Evolutionary conservation across 2,113 vertebrate genomes (phyloP).

Genomic region (Neodontobutis hainanensis): DNA sequence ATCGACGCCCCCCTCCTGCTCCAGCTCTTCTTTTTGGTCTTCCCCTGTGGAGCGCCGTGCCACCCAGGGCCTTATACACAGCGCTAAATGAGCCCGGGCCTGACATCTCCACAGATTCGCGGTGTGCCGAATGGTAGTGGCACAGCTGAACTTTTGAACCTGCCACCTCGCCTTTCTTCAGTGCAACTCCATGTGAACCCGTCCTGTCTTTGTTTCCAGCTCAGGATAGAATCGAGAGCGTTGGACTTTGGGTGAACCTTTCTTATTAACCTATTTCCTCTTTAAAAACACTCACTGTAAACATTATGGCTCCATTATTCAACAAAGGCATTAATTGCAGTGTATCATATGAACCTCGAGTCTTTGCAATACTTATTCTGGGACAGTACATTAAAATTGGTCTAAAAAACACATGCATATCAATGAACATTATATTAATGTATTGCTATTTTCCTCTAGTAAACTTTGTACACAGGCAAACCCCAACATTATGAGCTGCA

Average conservation of each 20-base stretch:
- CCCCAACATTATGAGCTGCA: too few species aligned
- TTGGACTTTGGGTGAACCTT: slow-evolving; percentile 83
- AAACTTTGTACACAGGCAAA: too few species aligned
- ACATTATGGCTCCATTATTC: background rate
- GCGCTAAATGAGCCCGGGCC: slow-evolving; percentile 64
- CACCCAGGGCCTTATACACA: slow-evolving; percentile 60
- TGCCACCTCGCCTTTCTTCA: slow-evolving; percentile 73
- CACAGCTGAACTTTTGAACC: slow-evolving; percentile 83
- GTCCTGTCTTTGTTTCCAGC: slow-evolving; percentile 60
- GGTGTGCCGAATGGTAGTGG: slow-evolving; percentile 75
- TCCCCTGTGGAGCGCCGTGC: slow-evolving; percentile 60
- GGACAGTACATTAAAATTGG: background rate
- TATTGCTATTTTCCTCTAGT: too few species aligned
- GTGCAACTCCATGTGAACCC: slow-evolving; percentile 71
- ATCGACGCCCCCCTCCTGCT: slow-evolving; percentile 49
- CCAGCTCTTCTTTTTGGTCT: slow-evolving; percentile 55
- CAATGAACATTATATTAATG: too few species aligned
- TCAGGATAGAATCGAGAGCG: slow-evolving; percentile 72
- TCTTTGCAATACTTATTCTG: background rate
- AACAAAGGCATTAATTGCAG: too few species aligned
- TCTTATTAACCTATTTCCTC: slow-evolving; percentile 75
- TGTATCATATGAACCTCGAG: too few species aligned
- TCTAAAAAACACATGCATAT: too few species aligned
- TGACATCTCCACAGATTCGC: slow-evolving; percentile 61
- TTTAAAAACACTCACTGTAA: slow-evolving; percentile 16